Evolutionary conservation across 2,797 vertebrate genomes (phyloP).

Genomic region (Naso thynnoides): DNA sequence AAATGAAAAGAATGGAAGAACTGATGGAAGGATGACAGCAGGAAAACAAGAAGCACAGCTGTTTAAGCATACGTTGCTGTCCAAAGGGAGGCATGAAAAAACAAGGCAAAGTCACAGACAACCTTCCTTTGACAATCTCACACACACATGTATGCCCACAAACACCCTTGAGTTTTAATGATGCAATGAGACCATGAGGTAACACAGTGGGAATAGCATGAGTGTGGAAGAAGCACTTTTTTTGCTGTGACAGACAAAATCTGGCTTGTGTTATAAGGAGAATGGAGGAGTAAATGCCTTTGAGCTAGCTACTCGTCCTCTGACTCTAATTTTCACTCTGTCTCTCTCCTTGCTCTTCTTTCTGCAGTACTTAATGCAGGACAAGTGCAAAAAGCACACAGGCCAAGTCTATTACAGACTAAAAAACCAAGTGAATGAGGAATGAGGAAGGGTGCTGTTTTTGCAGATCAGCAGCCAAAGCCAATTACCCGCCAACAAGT

Average conservation of each 20-base stretch:
- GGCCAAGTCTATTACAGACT: slow-evolving; percentile 59
- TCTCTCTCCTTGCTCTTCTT: slow-evolving; percentile 27
- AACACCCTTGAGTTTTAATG: slow-evolving; percentile 68
- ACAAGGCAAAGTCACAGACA: slow-evolving; percentile 34
- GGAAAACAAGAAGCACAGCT: slow-evolving; percentile 61
- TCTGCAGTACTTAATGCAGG: slow-evolving; percentile 52
- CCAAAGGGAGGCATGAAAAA: slow-evolving; percentile 50
- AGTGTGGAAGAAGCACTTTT: slow-evolving; percentile 68
- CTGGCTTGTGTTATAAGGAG: slow-evolving; percentile 45
- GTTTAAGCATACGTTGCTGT: slow-evolving; percentile 49
- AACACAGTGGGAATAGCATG: slow-evolving; percentile 46
- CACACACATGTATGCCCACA: slow-evolving; percentile 23
- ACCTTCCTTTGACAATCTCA: neutral
- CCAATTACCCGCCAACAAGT: slow-evolving; percentile 50
- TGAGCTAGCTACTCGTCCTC: slow-evolving; percentile 21
- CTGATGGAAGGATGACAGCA: slow-evolving; percentile 47
- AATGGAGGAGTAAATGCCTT: slow-evolving; percentile 25
- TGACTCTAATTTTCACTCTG: neutral
- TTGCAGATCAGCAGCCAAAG: slow-evolving; percentile 53
- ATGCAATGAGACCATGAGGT: slow-evolving; percentile 59
- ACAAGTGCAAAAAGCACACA: slow-evolving; percentile 67
- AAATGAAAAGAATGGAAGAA: slow-evolving; percentile 6
- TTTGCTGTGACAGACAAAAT: slow-evolving; percentile 76
- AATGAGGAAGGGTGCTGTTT: slow-evolving; percentile 41
- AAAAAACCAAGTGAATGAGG: slow-evolving; percentile 49